Percentiles rank a stretch among this genome's conserved stretches.
Evolutionary conservation across 2,113 vertebrate species (phyloP).

Genomic region (Psettodes erumei): DNA sequence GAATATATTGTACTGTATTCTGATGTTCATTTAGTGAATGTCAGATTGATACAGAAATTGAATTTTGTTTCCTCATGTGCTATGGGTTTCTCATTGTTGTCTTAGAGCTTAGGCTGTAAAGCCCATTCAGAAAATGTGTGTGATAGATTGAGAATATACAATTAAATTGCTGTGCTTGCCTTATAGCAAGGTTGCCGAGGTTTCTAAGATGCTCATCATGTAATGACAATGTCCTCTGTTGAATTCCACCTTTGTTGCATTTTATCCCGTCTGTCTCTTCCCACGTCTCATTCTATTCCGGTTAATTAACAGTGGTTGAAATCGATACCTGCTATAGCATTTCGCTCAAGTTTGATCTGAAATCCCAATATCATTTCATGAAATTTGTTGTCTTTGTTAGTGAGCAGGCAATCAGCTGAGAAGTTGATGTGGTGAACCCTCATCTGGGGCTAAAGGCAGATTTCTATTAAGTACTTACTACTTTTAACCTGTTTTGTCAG

Average conservation of each 20-base stretch:
- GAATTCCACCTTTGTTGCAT: not conserved
- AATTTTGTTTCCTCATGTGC: not conserved
- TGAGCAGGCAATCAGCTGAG: constrained; percentile 12
- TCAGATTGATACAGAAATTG: not conserved
- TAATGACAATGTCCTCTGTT: not conserved
- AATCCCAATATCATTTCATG: too few species aligned
- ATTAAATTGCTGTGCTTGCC: not conserved
- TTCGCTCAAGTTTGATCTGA: not conserved
- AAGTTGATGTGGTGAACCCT: constrained; percentile 35
- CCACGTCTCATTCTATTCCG: not conserved
- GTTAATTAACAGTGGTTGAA: too few species aligned
- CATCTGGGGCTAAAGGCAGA: constrained; percentile 38
- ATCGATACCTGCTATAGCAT: too few species aligned
- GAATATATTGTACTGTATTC: too few species aligned
- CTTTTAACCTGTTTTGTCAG: constrained; percentile 3
- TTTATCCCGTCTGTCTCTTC: not conserved
- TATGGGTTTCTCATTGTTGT: not conserved
- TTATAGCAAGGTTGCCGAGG: not conserved
- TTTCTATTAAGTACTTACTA: constrained; percentile 42
- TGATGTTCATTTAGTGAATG: not conserved
- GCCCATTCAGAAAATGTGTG: not conserved
- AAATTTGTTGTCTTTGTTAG: constrained; percentile 2
- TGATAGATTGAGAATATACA: too few species aligned
- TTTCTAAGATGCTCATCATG: not conserved
- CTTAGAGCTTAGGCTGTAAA: not conserved